Base-by-base conservation (phyloP, 2,888 invertebrate species). In the Geotrupes spiniger region DNA sequence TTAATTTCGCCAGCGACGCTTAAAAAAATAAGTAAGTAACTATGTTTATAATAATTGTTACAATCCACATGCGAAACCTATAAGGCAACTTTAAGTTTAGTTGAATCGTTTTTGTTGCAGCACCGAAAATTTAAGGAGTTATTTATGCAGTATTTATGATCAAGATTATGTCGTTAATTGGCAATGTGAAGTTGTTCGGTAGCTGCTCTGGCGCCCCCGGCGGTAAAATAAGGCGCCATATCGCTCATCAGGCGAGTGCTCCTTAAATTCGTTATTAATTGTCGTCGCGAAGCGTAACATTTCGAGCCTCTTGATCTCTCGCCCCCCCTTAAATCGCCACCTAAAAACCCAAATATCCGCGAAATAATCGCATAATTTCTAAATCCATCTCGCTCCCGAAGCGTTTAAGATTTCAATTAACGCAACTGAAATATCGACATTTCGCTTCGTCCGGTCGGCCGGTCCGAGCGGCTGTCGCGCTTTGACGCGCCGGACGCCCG, bases 121-220 rank as follows among this genome's bases (percentile, higher is more conserved):
- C 15, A 33, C 14, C n/a, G 33, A 33, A 33, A 33, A 33, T 33
- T 33, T 14, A 9, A 33, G 33, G 14, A 33, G 46, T 46, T 46
- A 46, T 41, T 41, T 49, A 49, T 49, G 48, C 48, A 49, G 46
- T 51, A 49, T 51, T 53, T 51, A 51, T 40, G 49, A 51, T 51
- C 51, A 48, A 53, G 49, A 51, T 54, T 49, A 42, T 36, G 49
- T 43, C 41, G 50, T 50, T 53, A 55, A 56, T 56, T 56, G 56
- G 53, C 53, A 47, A 49, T 51, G 38, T 44, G 46, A 51, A 47
- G 49, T 49, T 29, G 49, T 49, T 46, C 53, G 51, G 53, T 53
- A 53, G 56, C 56, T 38, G 46, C 46, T 29, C 41, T 45, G 29
- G 45, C 46, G 52, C 52, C 52, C 52, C 36, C 33, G 52, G 55